Percentiles rank a stretch among this genome's conserved stretches.
phyloP scores from a whole-genome alignment of 2,113 vertebrate species.

The Oncorhynchus clarkii region DNA sequence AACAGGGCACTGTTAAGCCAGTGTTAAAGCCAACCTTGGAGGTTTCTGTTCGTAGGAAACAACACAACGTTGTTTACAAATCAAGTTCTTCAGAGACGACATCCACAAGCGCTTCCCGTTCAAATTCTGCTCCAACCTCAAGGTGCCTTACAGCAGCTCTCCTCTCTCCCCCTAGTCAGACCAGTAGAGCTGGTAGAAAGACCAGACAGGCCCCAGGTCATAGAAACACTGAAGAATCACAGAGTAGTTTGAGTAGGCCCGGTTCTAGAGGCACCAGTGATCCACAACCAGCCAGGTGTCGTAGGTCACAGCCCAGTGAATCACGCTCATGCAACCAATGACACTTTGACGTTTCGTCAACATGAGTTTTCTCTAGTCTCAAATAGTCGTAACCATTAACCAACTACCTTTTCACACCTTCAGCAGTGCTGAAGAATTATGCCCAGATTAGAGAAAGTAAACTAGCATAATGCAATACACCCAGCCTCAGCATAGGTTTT shows the following conservation, averaged over 20 bases:
- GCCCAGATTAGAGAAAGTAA: neutral
- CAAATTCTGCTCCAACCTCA: slow-evolving; percentile 15
- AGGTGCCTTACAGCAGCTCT: neutral
- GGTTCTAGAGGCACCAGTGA: slow-evolving; percentile 18
- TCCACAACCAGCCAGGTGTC: neutral
- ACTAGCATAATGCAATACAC: neutral
- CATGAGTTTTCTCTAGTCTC: neutral
- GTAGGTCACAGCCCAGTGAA: slow-evolving; percentile 25
- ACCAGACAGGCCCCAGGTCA: slow-evolving; percentile 49
- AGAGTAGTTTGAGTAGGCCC: neutral
- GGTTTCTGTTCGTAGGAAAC: slow-evolving; percentile 54
- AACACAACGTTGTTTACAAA: slow-evolving; percentile 15
- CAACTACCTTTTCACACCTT: neutral
- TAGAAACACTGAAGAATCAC: slow-evolving; percentile 40
- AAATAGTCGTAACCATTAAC: neutral
- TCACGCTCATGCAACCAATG: slow-evolving; percentile 37
- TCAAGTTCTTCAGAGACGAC: slow-evolving; percentile 19
- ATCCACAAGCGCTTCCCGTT: slow-evolving; percentile 15
- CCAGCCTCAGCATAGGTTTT: neutral
- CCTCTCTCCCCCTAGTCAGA: slow-evolving; percentile 3
- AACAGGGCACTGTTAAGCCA: slow-evolving; percentile 39
- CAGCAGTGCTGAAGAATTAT: neutral
- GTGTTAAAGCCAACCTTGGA: slow-evolving; percentile 34
- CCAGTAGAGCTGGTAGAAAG: slow-evolving; percentile 28
- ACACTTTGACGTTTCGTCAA: neutral